These are phyloP conservation scores for Drosophila pallidifrons DNA, from an alignment of 1,140 invertebrate genomes.

Conservation along the genomic window DNA sequence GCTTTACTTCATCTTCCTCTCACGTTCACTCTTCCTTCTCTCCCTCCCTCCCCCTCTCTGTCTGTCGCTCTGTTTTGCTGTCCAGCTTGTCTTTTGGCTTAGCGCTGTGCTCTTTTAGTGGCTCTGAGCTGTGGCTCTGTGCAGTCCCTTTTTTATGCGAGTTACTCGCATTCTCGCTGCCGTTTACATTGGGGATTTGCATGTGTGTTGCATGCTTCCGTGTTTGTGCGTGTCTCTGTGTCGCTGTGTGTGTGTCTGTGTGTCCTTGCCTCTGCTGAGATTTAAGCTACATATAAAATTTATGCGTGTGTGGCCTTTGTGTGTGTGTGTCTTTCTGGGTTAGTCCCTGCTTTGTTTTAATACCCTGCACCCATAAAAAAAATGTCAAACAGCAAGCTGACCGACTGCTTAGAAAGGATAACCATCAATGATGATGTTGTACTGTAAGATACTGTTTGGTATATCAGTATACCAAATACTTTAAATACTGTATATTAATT, in stretches of 20 bases:
- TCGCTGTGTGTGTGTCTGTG: slow-evolving; percentile 12
- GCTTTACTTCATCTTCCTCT: slow-evolving; percentile 20
- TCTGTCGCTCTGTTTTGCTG: slow-evolving; percentile 29
- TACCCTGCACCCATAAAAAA: slow-evolving; percentile 35
- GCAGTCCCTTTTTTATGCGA: slow-evolving; percentile 71
- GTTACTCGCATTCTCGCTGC: slow-evolving; percentile 52
- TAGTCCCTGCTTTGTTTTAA: slow-evolving; percentile 51
- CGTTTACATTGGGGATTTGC: slow-evolving; percentile 82
- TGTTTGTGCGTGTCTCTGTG: neutral
- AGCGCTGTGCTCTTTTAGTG: slow-evolving; percentile 58
- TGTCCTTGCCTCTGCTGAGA: slow-evolving; percentile 67
- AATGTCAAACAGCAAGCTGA: neutral
- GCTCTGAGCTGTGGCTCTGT: slow-evolving; percentile 46
- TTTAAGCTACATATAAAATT: slow-evolving; percentile 81
- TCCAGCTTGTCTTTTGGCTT: slow-evolving; percentile 69
- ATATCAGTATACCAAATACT: too few species aligned
- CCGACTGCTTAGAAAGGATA: neutral
- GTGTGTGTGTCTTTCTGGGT: slow-evolving; percentile 30
- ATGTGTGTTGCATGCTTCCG: slow-evolving; percentile 64
- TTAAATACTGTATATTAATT: too few species aligned
- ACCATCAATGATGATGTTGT: neutral
- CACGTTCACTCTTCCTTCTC: neutral
- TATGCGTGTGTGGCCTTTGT: slow-evolving; percentile 73
- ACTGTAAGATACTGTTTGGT: too few species aligned
- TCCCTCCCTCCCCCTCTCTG: slow-evolving; percentile 20